Percentiles rank a stretch among this genome's conserved stretches.
Conservation (phyloP, 1,140 invertebrate species). For the Drosophila melanogaster region Release_6_plus_ISO1_MT NC_004354.4:10203501-10204000, state of each 20-base stretch:
- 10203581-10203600: too few species aligned
- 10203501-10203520: constrained; percentile 14
- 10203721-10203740: constrained; percentile 33
- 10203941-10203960: constrained; percentile 51
- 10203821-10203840: not conserved
- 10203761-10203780: constrained; percentile 49
- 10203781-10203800: constrained; percentile 31
- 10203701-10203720: constrained; percentile 29
- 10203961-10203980: constrained; percentile 68
- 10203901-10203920: constrained; percentile 36
- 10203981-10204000: constrained; percentile 76
- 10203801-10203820: constrained; percentile 7
- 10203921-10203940: constrained; percentile 13
- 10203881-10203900: constrained; percentile 11
- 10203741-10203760: constrained; percentile 56
- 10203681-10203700: constrained; percentile 24
- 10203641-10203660: too few species aligned
- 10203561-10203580: not conserved
- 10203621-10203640: too few species aligned
- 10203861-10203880: constrained; percentile 6
- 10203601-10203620: not conserved
- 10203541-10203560: constrained; percentile 13
- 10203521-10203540: not conserved
- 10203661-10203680: constrained; percentile 49
- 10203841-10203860: constrained; percentile 33